Base-by-base conservation (phyloP, 2,888 invertebrate species). In the Lampropteryx suffumata region DNA sequence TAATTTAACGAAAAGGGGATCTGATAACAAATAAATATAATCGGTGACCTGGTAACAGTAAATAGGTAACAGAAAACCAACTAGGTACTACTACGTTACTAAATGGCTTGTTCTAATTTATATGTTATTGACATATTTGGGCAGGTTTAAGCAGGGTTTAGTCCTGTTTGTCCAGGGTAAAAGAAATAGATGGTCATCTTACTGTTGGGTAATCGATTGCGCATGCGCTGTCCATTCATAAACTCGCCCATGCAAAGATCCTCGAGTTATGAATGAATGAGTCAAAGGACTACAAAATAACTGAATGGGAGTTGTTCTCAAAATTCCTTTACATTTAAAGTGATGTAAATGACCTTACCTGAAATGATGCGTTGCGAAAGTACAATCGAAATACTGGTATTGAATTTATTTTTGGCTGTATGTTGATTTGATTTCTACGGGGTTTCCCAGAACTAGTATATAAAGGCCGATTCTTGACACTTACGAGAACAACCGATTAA, bases 181-280 rank as follows among this genome's bases (percentile, higher is more conserved):
- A 0, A 29, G 11, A 29, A 0, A 7, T 11, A 11, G 8, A 37
- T 37, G 33, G 46, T 12, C 1, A 46, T 24, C 51, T 6, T 45
- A 45, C 8, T 7, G n/a, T 46, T 51, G 24, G 67, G 66, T 74
- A 81, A 79, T 76, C 71, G 73, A 73, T 73, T 76, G 71, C 71
- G 67, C 68, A 63, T 64, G 62, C 66, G 65, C 50, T 53, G 54
- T 57, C 68, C 79, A 79, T 82, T 81, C 76, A 79, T 70, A 61
- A 73, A 63, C 63, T 61, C 64, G 57, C 27, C 61, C 65, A 69
- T 65, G 69, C 71, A 66, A 60, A 71, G 61, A 72, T 78, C 75
- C 70, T 52, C 30, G 27, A 48, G 35, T 41, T 47, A 51, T 59
- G 55, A 59, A 61, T 61, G 61, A 57, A 61, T 51, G 50, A 54